Conservation (phyloP, 2,113 vertebrate genomes). For the Salvelinus fontinalis region DNA sequence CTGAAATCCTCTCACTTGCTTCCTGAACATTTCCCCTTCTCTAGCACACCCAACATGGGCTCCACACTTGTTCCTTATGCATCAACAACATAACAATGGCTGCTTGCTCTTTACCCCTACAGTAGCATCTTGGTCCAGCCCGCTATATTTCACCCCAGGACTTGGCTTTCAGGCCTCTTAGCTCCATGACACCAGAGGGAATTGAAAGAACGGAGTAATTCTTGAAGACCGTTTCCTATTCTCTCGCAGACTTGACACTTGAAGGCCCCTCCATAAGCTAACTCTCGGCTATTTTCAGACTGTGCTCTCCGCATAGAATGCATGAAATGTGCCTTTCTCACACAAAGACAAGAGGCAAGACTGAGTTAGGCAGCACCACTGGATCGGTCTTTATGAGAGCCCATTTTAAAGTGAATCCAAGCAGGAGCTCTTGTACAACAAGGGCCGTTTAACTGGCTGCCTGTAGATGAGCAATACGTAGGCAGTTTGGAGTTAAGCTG, state of each 20-base stretch:
- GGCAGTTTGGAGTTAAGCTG: constrained; percentile 18
- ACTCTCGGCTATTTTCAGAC: constrained; percentile 60
- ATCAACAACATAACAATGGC: background rate
- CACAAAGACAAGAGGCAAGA: constrained; percentile 46
- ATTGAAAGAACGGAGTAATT: constrained; percentile 62
- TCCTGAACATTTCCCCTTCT: background rate
- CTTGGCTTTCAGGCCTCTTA: constrained; percentile 30
- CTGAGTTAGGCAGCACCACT: constrained; percentile 25
- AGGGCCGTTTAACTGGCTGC: background rate
- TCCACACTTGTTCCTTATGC: background rate
- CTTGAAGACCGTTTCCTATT: constrained; percentile 35
- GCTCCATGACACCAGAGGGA: constrained; percentile 34
- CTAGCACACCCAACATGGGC: background rate
- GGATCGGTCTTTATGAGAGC: constrained; percentile 25
- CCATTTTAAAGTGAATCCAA: constrained; percentile 41
- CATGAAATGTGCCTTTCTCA: constrained; percentile 53
- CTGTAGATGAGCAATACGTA: background rate
- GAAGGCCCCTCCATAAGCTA: constrained; percentile 49
- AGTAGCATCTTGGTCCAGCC: constrained; percentile 40
- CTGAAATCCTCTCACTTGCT: background rate
- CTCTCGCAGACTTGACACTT: constrained; percentile 42
- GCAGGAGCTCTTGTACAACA: background rate
- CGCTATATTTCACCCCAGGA: constrained; percentile 35
- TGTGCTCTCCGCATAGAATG: constrained; percentile 36
- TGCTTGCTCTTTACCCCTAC: background rate